Evolutionary conservation across 1,140 invertebrate genomes (phyloP).

Genomic region (Bombus consobrinus): DNA sequence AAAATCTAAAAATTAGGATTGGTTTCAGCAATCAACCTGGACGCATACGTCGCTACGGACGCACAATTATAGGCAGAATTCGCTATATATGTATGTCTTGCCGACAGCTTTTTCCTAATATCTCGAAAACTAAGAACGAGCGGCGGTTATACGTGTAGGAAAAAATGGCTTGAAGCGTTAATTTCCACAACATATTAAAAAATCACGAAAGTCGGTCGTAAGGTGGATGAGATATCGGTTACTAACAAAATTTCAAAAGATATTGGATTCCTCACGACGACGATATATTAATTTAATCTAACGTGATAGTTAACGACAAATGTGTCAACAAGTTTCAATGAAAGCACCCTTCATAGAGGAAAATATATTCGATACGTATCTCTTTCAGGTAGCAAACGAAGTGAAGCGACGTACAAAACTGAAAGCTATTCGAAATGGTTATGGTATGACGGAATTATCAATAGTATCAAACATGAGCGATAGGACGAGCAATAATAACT

Average conservation of each 20-base stretch:
- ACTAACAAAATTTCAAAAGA: not conserved
- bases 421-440: slow-evolving; percentile 84
- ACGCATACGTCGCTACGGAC: too few relatives aligned
- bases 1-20: too few relatives aligned
- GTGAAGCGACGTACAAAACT: slow-evolving; percentile 51
- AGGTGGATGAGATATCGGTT: too few relatives aligned
- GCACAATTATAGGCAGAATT: too few relatives aligned
- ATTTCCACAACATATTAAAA: too few relatives aligned
- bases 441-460: slow-evolving; percentile 88
- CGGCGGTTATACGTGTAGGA: too few relatives aligned
- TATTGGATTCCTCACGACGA: not conserved
- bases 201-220: too few relatives aligned
- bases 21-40: too few relatives aligned
- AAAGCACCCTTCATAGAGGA: not conserved
- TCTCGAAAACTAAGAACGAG: too few relatives aligned
- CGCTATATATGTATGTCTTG: too few relatives aligned
- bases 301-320: not conserved
- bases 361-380: not conserved
- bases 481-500: not conserved
- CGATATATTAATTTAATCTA: not conserved
- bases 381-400: not conserved
- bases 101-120: too few relatives aligned
- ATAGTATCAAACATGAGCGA: slow-evolving; percentile 66
- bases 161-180: too few relatives aligned
- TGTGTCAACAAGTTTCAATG: not conserved